A percentile compares a stretch with the other conserved stretches of the same genome.
Evolutionary conservation across 1,140 invertebrate species (phyloP).

Genomic region (Campoletis sonorensis): DNA sequence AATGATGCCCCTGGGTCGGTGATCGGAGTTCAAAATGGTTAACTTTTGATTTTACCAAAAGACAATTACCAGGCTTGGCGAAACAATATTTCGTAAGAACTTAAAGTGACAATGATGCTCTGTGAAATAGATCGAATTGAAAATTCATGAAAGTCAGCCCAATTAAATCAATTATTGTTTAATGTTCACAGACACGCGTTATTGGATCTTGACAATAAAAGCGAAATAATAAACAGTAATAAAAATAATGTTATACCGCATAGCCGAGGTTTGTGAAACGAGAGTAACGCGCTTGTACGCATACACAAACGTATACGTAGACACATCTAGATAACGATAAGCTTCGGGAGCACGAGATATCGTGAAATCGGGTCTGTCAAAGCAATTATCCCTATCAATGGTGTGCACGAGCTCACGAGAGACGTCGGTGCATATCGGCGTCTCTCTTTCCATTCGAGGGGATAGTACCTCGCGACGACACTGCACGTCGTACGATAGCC

Average conservation of each 20-base stretch:
- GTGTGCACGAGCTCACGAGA: neutral
- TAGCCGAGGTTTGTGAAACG: neutral
- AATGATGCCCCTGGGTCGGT: neutral
- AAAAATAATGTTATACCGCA: neutral
- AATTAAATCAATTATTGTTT: too few species aligned
- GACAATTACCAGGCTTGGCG: too few species aligned
- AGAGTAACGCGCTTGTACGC: constrained; percentile 8
- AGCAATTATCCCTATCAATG: constrained; percentile 37
- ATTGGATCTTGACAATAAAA: too few species aligned
- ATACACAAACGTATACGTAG: neutral
- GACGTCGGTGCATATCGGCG: constrained; percentile 1
- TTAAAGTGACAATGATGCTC: too few species aligned
- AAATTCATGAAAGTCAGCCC: too few species aligned
- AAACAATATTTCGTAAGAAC: too few species aligned
- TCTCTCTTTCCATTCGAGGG: neutral
- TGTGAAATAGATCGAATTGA: too few species aligned
- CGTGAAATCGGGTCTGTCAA: constrained; percentile 37
- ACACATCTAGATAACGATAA: constrained; percentile 20
- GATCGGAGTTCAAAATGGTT: neutral
- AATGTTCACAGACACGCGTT: too few species aligned
- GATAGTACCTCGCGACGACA: constrained; percentile 36
- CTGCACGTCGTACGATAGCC: constrained; percentile 38
- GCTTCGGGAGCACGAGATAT: constrained; percentile 11
- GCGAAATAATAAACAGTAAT: neutral
- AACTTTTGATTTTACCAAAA: too few species aligned